Base-by-base conservation (phyloP, 2,797 vertebrate genomes). In the Pteropus rufus region DNA sequence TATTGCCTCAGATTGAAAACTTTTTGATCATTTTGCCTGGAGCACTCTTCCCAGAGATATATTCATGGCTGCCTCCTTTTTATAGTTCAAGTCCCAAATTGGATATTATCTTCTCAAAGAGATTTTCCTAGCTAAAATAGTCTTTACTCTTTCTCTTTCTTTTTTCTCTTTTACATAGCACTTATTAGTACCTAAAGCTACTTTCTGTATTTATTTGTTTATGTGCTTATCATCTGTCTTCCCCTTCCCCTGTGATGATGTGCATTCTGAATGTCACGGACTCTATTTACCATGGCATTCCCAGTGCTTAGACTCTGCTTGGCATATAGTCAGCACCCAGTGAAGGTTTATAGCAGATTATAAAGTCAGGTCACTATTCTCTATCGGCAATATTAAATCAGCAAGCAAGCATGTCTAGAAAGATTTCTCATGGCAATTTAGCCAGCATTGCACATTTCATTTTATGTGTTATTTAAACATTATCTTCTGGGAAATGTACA, bases 401-500 rank as follows among this genome's bases (percentile, higher is more conserved):
- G 7, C 26, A 64, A 46, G 29, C 21, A 89, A 11, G 36, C 23
- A 65, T 62, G 81, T 89, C 39, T 91, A 54, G 23, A 82, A 89
- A 92, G 39, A 85, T 29, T 94, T 23, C 7, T 89, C 2, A 41
- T 36, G 67, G 29, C 73, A 31, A 88, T 85, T 94, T 91, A 75
- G 23, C 2, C 11, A 93, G 12, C 6, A 60, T 39, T 62, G 6
- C 15, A 39, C 34, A 31, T 85, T 94, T 31, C 36, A 56, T 77
- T 94, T 82, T 56, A n/a, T 62, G 44, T 44, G 18, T 65, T 73
- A 72, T 39, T 79, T 89, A 88, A 88, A 91, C 95, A 79, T 56
- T 72, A 19, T 86, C 54, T 72, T 96, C 64, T 96, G 70, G 39
- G 69, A 91, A 95, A 91, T 82, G 2, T 75, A 72, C 52, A 72